phyloP scores from a whole-genome alignment of 2,113 vertebrate species.

The Eptesicus fuscus region DNA sequence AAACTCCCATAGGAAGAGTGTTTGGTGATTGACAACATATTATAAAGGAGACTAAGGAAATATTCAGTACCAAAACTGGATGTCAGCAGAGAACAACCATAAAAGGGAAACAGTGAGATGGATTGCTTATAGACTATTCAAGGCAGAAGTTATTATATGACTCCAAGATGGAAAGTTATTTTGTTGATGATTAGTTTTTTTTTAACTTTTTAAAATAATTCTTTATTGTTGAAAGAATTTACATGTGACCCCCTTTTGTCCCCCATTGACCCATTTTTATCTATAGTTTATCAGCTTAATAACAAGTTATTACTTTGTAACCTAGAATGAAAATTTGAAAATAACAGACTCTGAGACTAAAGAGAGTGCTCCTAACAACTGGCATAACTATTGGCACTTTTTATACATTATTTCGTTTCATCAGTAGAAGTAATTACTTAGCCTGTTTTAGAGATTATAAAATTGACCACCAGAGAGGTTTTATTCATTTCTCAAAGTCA shows the following conservation, averaged over 20 bases:
- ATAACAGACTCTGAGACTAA: background rate
- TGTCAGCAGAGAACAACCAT: background rate
- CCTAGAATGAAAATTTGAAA: background rate
- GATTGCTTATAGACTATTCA: background rate
- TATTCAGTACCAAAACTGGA: background rate
- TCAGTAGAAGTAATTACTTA: background rate
- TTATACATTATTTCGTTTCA: background rate
- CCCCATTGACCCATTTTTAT: background rate
- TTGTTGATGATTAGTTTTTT: background rate
- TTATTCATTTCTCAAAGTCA: background rate
- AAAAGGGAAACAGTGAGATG: background rate
- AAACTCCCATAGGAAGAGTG: background rate
- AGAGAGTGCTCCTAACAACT: background rate
- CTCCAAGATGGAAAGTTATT: background rate
- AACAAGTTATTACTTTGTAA: background rate
- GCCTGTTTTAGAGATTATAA: background rate
- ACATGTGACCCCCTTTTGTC: no score
- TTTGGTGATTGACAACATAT: background rate
- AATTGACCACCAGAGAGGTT: background rate
- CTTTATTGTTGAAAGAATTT: no score
- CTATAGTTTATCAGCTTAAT: background rate
- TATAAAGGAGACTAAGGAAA: background rate
- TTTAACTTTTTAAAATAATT: background rate
- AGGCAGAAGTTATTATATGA: background rate
- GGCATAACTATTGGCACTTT: background rate